phyloP scores from a whole-genome alignment of 2,797 vertebrate genomes.

The Smutsia gigantea region DNA sequence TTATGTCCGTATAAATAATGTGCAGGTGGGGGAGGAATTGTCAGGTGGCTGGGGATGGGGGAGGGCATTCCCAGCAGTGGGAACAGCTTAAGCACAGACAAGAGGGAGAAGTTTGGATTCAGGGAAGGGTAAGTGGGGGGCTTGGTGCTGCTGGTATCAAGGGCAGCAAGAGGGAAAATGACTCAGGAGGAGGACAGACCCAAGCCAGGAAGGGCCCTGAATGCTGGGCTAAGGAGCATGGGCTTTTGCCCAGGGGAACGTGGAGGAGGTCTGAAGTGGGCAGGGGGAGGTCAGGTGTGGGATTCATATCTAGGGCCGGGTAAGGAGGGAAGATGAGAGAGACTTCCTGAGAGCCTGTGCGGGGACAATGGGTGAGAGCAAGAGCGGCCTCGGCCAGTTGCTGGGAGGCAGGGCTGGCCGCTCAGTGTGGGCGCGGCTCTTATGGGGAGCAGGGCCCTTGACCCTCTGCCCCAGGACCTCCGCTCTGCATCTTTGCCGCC shows the following conservation, averaged over 20 bases:
- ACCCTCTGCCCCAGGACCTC: neutral
- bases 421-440: neutral
- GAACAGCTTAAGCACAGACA: neutral
- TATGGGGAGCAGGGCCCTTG: neutral
- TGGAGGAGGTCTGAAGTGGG: neutral
- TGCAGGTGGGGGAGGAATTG: conserved; percentile 67
- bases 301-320: neutral
- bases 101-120: neutral
- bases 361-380: neutral
- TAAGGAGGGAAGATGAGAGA: neutral
- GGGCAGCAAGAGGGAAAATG: neutral
- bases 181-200: neutral
- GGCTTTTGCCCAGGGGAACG: neutral
- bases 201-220: neutral
- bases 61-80: neutral
- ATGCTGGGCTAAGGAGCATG: neutral
- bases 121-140: neutral
- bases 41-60: conserved; percentile 39
- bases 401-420: neutral
- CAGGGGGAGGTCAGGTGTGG: neutral
- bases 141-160: neutral
- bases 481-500: neutral
- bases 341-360: neutral
- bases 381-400: neutral
- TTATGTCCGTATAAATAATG: conserved; percentile 56